phyloP scores from a whole-genome alignment of 2,797 vertebrate species.

The Champsocephalus esox region DNA sequence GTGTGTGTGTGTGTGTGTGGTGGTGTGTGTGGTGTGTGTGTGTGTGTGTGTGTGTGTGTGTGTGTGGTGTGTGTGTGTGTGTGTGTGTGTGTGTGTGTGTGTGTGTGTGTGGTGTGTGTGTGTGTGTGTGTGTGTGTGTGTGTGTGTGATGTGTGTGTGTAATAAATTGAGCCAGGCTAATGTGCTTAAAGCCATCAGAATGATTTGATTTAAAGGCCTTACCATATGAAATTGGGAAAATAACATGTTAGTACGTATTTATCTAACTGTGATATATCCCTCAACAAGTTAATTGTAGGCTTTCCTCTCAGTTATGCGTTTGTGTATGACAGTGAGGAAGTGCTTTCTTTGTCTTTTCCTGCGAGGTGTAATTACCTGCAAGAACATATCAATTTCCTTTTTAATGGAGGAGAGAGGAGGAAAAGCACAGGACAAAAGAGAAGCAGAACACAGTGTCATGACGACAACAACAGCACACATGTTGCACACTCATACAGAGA shows the following conservation, averaged over 20 bases:
- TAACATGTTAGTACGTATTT: not conserved
- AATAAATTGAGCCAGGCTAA: not conserved
- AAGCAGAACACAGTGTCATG: conserved; percentile 16
- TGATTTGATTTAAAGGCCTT: conserved; percentile 16
- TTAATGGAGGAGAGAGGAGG: conserved; percentile 48
- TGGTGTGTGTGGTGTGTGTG: conserved; percentile 13
- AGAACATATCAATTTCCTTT: conserved; percentile 66
- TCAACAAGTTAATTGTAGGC: conserved; percentile 15
- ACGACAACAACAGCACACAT: not conserved
- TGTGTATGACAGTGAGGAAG: conserved; percentile 1
- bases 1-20: too few relatives aligned
- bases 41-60: not conserved
- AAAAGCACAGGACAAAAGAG: conserved; percentile 15
- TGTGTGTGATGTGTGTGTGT: conserved; percentile 3
- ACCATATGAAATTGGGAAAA: conserved; percentile 8
- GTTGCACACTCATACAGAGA: not conserved
- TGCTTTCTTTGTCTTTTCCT: conserved; percentile 3
- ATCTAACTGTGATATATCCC: conserved; percentile 1
- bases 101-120: conserved; percentile 8
- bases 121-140: conserved; percentile 4
- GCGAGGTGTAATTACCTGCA: conserved; percentile 66
- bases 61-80: conserved; percentile 13
- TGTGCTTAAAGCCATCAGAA: conserved; percentile 2
- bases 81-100: conserved; percentile 1
- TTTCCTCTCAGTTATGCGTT: conserved; percentile 17